Evolutionary conservation across 2,797 vertebrate species (phyloP), one percentile per base, ranked within the genome.

Genomic region (Sebastiscus tertius): DNA sequence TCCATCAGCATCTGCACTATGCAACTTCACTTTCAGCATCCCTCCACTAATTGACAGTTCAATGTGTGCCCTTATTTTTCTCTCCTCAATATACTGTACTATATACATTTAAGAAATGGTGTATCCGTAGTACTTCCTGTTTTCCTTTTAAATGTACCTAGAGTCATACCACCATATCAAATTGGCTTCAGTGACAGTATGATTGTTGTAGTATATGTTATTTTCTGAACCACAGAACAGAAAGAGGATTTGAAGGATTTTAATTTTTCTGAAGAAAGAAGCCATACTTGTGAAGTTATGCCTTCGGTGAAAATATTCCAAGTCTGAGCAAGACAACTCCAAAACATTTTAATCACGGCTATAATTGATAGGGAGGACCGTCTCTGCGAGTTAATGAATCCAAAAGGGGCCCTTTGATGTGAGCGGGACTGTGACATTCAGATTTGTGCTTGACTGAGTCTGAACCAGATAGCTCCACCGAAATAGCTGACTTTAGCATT

Each of bases 401-500:
- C 84, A 82, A 92, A 92, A 84, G 85, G 74, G 81, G 49, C 77
- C 77, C 90, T 95, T 94, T 94, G 93, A 95, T 90, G 93, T 94
- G 72, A 87, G 91, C 72, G 71, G 83, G 80, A 88, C 92, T 94
- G 90, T 93, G 93, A 93, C 92, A 91, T 92, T 93, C 91, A 94
- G 85, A 92, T 90, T 92, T 87, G 86, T 82, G 88, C 88, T 82
- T 72, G 86, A 81, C 84, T 89, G 86, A 89, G 89, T 93, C 88
- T 88, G 92, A 92, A 93, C 84, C 82, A 91, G 89, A 94, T 90
- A 91, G 88, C 89, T 79, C 52, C 82, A 81, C 75, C 46, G 88
- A 93, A 93, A 92, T 70, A 91, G 94, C 93, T 92, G 92, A 93
- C 93, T 88, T 89, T 87, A 88, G 90, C 92, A 83, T 87, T 79